Conservation (phyloP, 2,113 vertebrate species). For the Nothocercus julius region DNA sequence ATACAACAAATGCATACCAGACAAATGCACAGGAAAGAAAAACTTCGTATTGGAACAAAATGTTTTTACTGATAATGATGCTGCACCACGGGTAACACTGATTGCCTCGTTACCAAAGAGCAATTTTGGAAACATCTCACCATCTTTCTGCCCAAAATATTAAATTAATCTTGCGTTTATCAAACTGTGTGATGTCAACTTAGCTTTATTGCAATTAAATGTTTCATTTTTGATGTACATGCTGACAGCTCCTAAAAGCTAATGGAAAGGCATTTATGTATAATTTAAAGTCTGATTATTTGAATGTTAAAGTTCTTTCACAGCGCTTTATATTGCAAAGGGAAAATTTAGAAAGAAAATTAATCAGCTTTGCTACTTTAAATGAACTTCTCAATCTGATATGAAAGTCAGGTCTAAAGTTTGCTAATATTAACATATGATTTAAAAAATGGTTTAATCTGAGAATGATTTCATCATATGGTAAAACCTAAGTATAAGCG, state of each 20-base stretch:
- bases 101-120: background rate
- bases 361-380: background rate
- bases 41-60: background rate
- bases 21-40: background rate
- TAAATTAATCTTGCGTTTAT: background rate
- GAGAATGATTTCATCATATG: background rate
- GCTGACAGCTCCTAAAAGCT: conserved; percentile 45
- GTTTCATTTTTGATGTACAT: conserved; percentile 25
- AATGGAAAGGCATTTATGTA: conserved; percentile 23
- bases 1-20: background rate
- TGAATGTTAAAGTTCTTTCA: conserved; percentile 7
- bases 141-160: background rate
- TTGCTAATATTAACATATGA: background rate
- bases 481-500: background rate
- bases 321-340: background rate
- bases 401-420: background rate
- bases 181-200: conserved; percentile 17
- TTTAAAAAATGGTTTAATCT: background rate
- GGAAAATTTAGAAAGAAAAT: background rate
- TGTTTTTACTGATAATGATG: background rate
- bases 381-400: background rate
- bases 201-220: background rate
- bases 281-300: conserved; percentile 46
- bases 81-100: background rate
- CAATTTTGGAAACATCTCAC: background rate